Conservation (phyloP, 2,797 vertebrate species). For the Chrosomus eos region DNA sequence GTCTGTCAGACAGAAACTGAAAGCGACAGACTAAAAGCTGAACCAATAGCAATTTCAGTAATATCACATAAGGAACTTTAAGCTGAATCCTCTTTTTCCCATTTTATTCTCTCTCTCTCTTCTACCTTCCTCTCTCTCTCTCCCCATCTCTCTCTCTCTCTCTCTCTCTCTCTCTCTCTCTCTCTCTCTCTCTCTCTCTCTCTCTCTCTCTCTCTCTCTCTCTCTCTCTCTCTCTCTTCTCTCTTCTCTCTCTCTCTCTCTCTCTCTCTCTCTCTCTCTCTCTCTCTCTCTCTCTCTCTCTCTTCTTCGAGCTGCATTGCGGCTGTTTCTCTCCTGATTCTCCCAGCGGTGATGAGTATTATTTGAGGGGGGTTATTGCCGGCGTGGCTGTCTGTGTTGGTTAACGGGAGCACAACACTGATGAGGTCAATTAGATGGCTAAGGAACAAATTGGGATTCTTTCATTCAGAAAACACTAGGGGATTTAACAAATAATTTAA, state of each 20-base stretch:
- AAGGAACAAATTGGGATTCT: slow-evolving; percentile 3
- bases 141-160: no score
- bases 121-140: background rate
- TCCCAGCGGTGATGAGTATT: slow-evolving; percentile 6
- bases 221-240: no score
- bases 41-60: slow-evolving; percentile 61
- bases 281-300: no score
- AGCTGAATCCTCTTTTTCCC: slow-evolving; percentile 44
- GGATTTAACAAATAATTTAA: slow-evolving; percentile 3
- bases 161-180: no score
- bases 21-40: slow-evolving; percentile 59
- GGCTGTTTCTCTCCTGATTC: background rate
- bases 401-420: background rate
- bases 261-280: no score
- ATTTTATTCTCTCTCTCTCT: background rate
- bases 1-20: slow-evolving; percentile 53
- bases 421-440: slow-evolving; percentile 7
- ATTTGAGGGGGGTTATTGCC: background rate
- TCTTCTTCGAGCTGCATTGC: background rate
- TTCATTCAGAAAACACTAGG: background rate
- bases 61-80: slow-evolving; percentile 56
- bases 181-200: no score
- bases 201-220: no score
- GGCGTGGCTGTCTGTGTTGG: background rate
- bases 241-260: no score